Conservation (phyloP, 2,888 invertebrate genomes). For the Hypselothyrea guttata region DNA sequence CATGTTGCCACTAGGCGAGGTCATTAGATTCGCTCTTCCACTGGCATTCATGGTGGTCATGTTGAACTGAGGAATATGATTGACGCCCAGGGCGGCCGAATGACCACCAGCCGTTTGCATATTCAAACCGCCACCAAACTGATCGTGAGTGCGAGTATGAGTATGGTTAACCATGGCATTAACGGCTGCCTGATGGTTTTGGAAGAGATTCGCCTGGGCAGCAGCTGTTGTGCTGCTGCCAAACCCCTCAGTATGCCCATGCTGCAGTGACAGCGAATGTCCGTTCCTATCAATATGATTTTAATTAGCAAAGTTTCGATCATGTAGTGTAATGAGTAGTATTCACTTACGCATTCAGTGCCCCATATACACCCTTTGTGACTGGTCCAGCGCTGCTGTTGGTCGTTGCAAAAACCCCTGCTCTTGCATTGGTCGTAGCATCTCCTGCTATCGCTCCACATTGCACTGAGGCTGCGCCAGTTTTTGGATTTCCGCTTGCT, state of each 20-base stretch:
- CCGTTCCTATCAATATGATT: constrained; percentile 59
- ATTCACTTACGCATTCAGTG: constrained; percentile 68
- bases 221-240: constrained; percentile 51
- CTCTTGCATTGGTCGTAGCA: constrained; percentile 50
- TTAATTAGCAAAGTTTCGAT: neutral
- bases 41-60: constrained; percentile 60
- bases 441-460: constrained; percentile 51
- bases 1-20: constrained; percentile 61
- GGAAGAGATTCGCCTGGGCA: constrained; percentile 61
- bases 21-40: constrained; percentile 69
- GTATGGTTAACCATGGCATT: constrained; percentile 70
- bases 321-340: neutral
- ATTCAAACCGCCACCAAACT: constrained; percentile 66
- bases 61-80: constrained; percentile 65
- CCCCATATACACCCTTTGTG: constrained; percentile 68
- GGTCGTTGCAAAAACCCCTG: constrained; percentile 71
- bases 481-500: constrained; percentile 52
- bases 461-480: constrained; percentile 55
- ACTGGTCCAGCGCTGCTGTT: constrained; percentile 59
- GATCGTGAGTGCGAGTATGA: constrained; percentile 61
- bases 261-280: constrained; percentile 65
- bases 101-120: constrained; percentile 63
- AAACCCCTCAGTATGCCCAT: constrained; percentile 57
- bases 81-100: constrained; percentile 61
- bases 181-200: constrained; percentile 47